A percentile compares a stretch with the other conserved stretches of the same genome.
phyloP scores from a whole-genome alignment of 2,888 invertebrate species.

The Nebria brevicollis region DNA sequence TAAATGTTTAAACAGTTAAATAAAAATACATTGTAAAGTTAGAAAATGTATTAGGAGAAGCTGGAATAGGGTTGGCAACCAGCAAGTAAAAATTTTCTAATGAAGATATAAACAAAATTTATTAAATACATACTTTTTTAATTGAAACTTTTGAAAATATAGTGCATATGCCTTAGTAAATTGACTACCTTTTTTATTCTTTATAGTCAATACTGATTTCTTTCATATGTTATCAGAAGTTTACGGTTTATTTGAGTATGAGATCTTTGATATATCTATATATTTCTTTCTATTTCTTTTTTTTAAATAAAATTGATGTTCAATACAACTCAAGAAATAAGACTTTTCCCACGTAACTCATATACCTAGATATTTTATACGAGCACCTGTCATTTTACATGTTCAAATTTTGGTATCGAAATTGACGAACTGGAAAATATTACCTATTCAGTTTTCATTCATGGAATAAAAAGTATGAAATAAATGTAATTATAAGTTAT shows the following conservation, averaged over 20 bases:
- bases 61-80: too few species aligned
- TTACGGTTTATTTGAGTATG: constrained; percentile 13
- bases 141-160: too few species aligned
- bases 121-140: too few species aligned
- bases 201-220: constrained; percentile 34
- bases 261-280: constrained; percentile 30
- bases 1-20: too few species aligned
- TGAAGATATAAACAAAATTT: too few species aligned
- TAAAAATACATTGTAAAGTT: too few species aligned
- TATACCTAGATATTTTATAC: not conserved
- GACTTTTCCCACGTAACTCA: too few species aligned
- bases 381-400: not conserved
- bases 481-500: not conserved
- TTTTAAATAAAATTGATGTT: constrained; percentile 12
- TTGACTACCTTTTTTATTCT: too few species aligned
- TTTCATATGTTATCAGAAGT: not conserved
- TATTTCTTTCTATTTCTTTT: constrained; percentile 14
- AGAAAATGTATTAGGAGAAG: too few species aligned
- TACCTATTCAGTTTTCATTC: constrained; percentile 7
- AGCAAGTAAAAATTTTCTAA: too few species aligned
- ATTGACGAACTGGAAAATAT: constrained; percentile 30
- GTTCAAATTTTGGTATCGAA: constrained; percentile 23
- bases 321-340: not conserved
- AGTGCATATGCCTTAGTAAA: too few species aligned
- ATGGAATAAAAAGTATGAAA: constrained; percentile 5